Percentiles rank a stretch among this genome's conserved stretches.
phyloP scores from a whole-genome alignment of 2,888 invertebrate species.

The Cyrtodaria siliqua region DNA sequence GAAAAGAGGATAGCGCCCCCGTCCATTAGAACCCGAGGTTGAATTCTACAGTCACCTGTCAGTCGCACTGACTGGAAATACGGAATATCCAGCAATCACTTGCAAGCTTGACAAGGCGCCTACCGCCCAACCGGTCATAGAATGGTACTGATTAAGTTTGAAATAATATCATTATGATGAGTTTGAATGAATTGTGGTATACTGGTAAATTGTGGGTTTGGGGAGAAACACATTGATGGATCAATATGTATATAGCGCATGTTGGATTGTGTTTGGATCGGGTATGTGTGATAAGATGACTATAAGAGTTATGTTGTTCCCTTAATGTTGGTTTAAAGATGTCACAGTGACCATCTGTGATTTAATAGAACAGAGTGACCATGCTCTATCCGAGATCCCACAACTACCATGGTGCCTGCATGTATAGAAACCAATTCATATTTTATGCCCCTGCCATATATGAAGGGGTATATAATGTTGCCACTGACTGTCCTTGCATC shows the following conservation, averaged over 20 bases:
- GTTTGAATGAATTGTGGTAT: conserved; percentile 4
- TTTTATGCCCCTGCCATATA: no score
- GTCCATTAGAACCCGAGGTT: conserved; percentile 70
- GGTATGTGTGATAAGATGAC: no score
- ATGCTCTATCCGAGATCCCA: no score
- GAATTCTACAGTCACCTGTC: conserved; percentile 49
- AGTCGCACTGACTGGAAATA: conserved; percentile 56
- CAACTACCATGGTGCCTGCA: no score
- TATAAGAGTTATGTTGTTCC: no score
- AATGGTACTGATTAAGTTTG: conserved; percentile 49
- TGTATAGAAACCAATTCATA: no score
- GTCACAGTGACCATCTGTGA: no score
- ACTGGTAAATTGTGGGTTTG: not conserved
- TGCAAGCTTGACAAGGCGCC: conserved; percentile 34
- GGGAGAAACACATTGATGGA: conserved; percentile 8
- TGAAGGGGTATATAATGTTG: no score
- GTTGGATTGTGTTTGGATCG: not conserved
- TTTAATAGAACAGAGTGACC: no score
- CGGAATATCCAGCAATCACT: conserved; percentile 46
- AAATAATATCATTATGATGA: conserved; percentile 10
- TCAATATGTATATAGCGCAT: not conserved
- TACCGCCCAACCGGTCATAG: conserved; percentile 20
- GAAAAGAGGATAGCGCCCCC: conserved; percentile 67
- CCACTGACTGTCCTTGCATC: no score
- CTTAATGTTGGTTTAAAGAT: no score